These are phyloP conservation scores for Halcyon malimbica DNA, from an alignment of 2,113 vertebrate species.

Conservation along the genomic window DNA sequence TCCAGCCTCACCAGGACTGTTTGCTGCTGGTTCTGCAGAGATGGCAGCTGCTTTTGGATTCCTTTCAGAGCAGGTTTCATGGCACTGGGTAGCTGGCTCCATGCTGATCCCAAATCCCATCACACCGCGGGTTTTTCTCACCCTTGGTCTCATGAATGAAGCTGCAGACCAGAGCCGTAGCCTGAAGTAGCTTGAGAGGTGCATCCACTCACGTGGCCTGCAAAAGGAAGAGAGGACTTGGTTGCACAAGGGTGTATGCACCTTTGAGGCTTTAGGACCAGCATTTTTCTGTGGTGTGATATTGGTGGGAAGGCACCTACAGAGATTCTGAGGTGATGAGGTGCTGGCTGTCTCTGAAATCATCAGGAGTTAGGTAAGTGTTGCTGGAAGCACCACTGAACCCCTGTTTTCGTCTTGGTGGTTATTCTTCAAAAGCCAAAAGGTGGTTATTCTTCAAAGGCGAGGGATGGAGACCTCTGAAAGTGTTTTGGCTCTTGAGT, in stretches of 20 bases:
- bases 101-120: background rate
- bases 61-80: background rate
- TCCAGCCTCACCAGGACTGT: background rate
- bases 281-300: background rate
- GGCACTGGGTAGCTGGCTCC: background rate
- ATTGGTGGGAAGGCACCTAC: background rate
- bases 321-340: background rate
- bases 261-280: background rate
- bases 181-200: background rate
- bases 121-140: fast-evolving
- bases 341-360: background rate
- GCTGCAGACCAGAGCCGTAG: background rate
- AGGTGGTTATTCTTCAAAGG: background rate
- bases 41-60: background rate
- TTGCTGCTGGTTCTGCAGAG: background rate
- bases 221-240: background rate
- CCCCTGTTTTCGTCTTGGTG: background rate
- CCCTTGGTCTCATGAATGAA: background rate
- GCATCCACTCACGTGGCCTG: background rate
- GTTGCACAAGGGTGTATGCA: fast-evolving
- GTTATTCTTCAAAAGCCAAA: background rate
- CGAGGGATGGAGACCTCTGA: background rate
- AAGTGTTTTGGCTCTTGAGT: background rate
- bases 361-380: background rate
- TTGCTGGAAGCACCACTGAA: background rate